phyloP scores from a whole-genome alignment of 2,797 vertebrate species.

The Pangasius larnaudii region DNA sequence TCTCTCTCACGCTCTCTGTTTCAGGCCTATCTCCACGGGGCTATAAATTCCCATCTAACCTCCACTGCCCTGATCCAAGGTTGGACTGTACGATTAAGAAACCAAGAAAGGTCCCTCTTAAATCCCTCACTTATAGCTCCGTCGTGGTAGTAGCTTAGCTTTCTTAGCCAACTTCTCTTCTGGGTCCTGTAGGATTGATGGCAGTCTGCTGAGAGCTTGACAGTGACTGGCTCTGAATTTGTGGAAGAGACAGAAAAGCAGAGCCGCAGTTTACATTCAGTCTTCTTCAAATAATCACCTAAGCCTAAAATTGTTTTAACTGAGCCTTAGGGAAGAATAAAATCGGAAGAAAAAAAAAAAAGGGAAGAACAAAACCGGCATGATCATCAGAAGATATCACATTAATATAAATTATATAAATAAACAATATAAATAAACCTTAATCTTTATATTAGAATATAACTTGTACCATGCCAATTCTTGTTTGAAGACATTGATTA shows the following conservation, averaged over 20 bases:
- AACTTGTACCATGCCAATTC: background rate
- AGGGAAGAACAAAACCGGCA: no score
- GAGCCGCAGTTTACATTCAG: background rate
- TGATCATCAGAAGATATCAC: background rate
- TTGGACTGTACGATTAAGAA: slow-evolving; percentile 1
- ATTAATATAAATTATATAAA: background rate
- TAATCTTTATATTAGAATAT: background rate
- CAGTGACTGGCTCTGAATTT: slow-evolving; percentile 8
- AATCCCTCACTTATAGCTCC: slow-evolving; percentile 15
- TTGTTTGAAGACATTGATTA: background rate
- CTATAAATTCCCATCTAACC: slow-evolving; percentile 13
- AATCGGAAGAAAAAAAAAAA: no score
- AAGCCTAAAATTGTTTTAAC: background rate
- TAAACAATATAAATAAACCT: background rate
- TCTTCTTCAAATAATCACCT: background rate
- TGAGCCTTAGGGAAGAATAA: background rate
- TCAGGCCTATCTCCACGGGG: background rate
- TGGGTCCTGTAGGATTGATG: slow-evolving; percentile 13
- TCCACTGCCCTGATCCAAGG: background rate
- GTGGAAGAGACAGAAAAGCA: slow-evolving; percentile 13
- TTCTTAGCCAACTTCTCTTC: slow-evolving; percentile 17
- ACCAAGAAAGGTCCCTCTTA: background rate
- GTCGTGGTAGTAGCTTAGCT: background rate
- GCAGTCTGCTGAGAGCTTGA: background rate
- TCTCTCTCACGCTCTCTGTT: background rate